Percentiles rank a stretch among this genome's conserved stretches.
phyloP scores from a whole-genome alignment of 2,888 invertebrate genomes.

The Brachylomia viminalis region DNA sequence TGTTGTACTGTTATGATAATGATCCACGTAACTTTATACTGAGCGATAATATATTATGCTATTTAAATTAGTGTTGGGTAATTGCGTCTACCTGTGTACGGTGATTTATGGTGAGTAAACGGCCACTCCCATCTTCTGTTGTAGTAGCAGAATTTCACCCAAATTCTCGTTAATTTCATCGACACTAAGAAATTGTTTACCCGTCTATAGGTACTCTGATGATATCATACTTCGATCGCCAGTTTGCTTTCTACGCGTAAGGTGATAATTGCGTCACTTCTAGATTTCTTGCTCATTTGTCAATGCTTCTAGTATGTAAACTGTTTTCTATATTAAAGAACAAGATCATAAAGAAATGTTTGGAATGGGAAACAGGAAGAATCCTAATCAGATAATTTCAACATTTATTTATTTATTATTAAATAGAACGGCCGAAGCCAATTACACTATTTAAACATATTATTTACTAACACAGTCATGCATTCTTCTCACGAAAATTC shows the following conservation, averaged over 20 bases:
- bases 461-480: no score
- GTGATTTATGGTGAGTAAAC: constrained; percentile 5
- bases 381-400: background rate
- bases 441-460: no score
- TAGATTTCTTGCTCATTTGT: background rate
- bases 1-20: constrained; percentile 75
- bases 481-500: no score
- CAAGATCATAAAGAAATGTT: background rate
- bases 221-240: constrained; percentile 29
- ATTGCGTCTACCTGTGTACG: constrained; percentile 16
- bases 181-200: background rate
- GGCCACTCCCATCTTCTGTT: constrained; percentile 13
- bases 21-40: constrained; percentile 68
- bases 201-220: background rate
- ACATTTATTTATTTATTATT: no score
- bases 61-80: constrained; percentile 46
- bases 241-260: background rate
- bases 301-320: background rate
- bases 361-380: background rate
- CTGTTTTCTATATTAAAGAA: background rate
- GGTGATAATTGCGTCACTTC: constrained; percentile 3
- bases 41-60: constrained; percentile 54
- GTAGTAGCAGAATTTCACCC: background rate
- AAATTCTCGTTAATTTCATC: constrained; percentile 7
- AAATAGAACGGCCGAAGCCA: no score